Evolutionary conservation across 2,797 vertebrate genomes (phyloP).

Genomic region (Halcyon badia): DNA sequence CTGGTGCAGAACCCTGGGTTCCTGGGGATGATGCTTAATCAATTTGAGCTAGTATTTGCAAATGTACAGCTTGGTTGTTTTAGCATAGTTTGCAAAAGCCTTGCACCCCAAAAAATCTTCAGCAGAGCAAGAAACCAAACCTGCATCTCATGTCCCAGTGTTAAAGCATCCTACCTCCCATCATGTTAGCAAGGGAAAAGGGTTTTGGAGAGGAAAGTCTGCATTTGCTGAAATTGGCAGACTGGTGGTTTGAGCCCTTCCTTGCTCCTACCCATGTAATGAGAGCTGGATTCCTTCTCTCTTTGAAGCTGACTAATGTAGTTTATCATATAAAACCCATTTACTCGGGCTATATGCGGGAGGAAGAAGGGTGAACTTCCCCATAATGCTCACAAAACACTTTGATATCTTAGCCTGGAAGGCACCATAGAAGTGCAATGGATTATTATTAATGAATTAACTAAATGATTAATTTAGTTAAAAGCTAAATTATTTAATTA

Average conservation of each 20-base stretch:
- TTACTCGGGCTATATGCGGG: background rate
- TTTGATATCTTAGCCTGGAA: slow-evolving; percentile 64
- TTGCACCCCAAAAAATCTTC: background rate
- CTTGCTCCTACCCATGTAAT: background rate
- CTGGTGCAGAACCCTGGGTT: background rate
- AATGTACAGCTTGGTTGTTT: background rate
- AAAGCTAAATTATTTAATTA: slow-evolving; percentile 76
- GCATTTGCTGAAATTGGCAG: background rate
- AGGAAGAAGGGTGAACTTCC: slow-evolving; percentile 53
- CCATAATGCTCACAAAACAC: background rate
- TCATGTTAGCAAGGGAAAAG: rapidly evolving
- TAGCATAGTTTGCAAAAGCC: rapidly evolving
- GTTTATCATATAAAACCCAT: slow-evolving; percentile 59
- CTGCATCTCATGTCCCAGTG: rapidly evolving
- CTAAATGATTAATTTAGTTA: slow-evolving; percentile 74
- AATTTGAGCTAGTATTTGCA: background rate
- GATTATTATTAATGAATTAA: slow-evolving; percentile 72
- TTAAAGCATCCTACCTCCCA: background rate
- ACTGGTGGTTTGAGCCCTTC: background rate
- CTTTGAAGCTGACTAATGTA: slow-evolving; percentile 20
- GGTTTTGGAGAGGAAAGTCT: background rate
- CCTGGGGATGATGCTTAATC: background rate
- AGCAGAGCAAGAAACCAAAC: background rate
- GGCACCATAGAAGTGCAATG: slow-evolving; percentile 41
- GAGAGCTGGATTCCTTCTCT: background rate